Base-by-base conservation (phyloP, 1,140 invertebrate species). In the Drosophila rufa region DNA sequence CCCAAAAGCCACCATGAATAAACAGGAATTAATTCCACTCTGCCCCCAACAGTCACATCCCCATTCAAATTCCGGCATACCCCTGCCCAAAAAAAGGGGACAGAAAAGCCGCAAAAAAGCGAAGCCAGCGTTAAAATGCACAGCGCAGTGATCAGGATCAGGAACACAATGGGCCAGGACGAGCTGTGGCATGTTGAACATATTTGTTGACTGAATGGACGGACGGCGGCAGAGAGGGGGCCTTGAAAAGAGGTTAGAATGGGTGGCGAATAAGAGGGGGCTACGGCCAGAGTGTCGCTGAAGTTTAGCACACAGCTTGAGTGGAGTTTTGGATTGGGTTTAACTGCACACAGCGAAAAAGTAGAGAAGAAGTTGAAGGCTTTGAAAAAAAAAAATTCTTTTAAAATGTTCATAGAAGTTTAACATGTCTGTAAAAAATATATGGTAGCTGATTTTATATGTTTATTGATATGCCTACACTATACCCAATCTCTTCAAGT, bases 131-230 rank as follows among this genome's bases (percentile, higher is more conserved):
- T 79, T 87, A 89, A 87, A 87, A 89, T 87, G 80, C 80, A 84
- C 85, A 87, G 76, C 78, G 85, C 74, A 80, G 81, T 90, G 84
- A 89, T 89, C 85, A 90, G 84, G 85, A 90, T 90, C 85, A 85
- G 77, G 43, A 80, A 79, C 77, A 89, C 84, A 84, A 89, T 89
- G 78, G 81, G 50, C 65, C 69, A 56, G 69, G 57, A 79, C 69
- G 74, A 61, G 75, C 80, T 90, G 78, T 77, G 81, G 86, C 81
- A 90, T 90, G 85, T 90, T 90, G 79, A 90, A 82, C 85, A 90
- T 90, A 90, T 90, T 90, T 90, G 86, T 69, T 73, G 85, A 90
- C 75, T 74, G 78, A 76, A 80, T 62, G 67, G 66, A 67, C 43
- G 46, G 15, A 2, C 27, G 66, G 55, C 3, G 38, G 38, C 5